phyloP scores from a whole-genome alignment of 2,888 invertebrate genomes.

The Athrips mouffetella region DNA sequence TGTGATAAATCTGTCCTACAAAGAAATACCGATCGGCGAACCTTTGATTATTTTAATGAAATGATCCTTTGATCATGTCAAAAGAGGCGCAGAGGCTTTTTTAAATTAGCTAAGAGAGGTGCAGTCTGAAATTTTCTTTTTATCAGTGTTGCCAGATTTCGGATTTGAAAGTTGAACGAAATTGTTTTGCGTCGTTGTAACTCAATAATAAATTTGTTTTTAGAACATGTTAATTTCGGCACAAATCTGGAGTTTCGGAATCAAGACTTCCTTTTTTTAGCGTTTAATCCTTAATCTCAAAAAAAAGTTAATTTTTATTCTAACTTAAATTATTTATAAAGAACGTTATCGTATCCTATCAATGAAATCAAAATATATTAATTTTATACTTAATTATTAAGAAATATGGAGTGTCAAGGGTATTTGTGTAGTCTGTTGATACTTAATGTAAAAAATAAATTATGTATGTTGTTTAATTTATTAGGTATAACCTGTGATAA shows the following conservation, averaged over 20 bases:
- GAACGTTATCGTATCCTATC: not conserved
- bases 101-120: too few species aligned
- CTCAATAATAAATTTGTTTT: not conserved
- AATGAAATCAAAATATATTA: slow-evolving; percentile 2
- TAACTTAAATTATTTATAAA: not conserved
- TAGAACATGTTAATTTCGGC: not conserved
- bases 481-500: slow-evolving; percentile 31
- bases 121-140: too few species aligned
- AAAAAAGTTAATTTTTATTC: not conserved
- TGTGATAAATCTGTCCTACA: too few species aligned
- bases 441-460: not conserved
- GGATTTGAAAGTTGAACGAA: too few species aligned
- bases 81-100: too few species aligned
- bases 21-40: too few species aligned
- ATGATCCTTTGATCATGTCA: too few species aligned
- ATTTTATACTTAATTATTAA: not conserved
- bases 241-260: too few species aligned
- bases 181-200: too few species aligned
- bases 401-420: slow-evolving; percentile 9
- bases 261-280: not conserved
- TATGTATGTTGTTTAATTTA: slow-evolving; percentile 3
- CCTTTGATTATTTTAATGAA: too few species aligned
- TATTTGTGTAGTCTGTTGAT: slow-evolving; percentile 8
- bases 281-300: not conserved
- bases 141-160: too few species aligned